phyloP scores from a whole-genome alignment of 1,140 invertebrate species.

The Pachyrhynchus sulphureomaculatus region DNA sequence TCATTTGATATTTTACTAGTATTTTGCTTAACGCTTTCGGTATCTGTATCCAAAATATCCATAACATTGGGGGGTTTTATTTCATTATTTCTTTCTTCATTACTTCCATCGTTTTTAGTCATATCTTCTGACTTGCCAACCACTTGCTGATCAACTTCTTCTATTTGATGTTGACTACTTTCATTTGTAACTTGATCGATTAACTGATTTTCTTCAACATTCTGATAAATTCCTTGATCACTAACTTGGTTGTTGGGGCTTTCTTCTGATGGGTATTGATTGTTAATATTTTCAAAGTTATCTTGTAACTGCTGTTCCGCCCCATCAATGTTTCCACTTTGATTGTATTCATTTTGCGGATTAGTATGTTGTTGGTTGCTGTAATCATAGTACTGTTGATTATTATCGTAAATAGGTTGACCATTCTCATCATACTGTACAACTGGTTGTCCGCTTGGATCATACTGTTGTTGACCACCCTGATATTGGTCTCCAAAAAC shows the following conservation, averaged over 20 bases:
- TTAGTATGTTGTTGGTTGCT: neutral
- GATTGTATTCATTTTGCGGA: neutral
- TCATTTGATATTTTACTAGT: slow-evolving; percentile 37
- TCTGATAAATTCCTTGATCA: neutral
- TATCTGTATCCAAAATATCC: slow-evolving; percentile 40
- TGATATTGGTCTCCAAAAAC: slow-evolving; percentile 29
- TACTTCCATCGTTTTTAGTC: neutral
- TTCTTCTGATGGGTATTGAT: too few species aligned
- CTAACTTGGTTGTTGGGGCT: neutral
- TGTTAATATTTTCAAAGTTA: too few species aligned
- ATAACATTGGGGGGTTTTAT: slow-evolving; percentile 23
- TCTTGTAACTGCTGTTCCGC: too few species aligned
- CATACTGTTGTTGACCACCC: slow-evolving; percentile 16
- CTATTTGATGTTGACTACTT: neutral
- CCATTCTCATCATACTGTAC: slow-evolving; percentile 39
- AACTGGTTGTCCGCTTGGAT: slow-evolving; percentile 9
- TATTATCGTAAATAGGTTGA: slow-evolving; percentile 9
- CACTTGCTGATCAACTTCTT: neutral
- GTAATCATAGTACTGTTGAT: neutral
- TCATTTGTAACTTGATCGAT: neutral
- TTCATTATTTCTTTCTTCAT: slow-evolving; percentile 1
- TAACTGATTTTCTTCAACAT: slow-evolving; percentile 2
- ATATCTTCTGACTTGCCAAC: neutral
- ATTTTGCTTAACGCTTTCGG: slow-evolving; percentile 29
- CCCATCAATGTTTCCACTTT: too few species aligned